A percentile compares a stretch with the other conserved stretches of the same genome.
These are phyloP conservation scores for Drosophila nigricruria DNA, from an alignment of 2,888 invertebrate species.

Conservation along the genomic window DNA sequence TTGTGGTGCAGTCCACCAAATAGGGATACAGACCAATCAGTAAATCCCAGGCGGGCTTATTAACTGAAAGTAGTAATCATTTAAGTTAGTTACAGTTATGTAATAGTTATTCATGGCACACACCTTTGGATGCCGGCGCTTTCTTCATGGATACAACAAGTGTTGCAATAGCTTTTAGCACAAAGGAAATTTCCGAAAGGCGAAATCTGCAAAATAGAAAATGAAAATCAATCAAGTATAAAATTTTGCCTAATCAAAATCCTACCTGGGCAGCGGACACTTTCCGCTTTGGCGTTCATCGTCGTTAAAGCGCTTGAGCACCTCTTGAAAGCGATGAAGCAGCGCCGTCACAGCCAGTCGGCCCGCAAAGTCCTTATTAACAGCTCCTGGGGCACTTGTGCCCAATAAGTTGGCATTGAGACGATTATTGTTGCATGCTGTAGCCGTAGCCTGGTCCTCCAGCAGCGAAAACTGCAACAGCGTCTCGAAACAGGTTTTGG, in stretches of 20 bases:
- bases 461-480: slow-evolving; percentile 96
- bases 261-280: slow-evolving; percentile 92
- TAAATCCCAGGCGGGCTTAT: slow-evolving; percentile 96
- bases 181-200: slow-evolving; percentile 97
- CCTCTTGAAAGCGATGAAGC: slow-evolving; percentile 96
- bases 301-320: slow-evolving; percentile 94
- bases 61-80: slow-evolving; percentile 87
- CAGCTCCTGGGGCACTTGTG: slow-evolving; percentile 54
- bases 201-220: slow-evolving; percentile 89
- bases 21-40: slow-evolving; percentile 95
- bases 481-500: slow-evolving; percentile 98
- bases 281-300: slow-evolving; percentile 94
- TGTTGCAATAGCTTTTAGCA: slow-evolving; percentile 96
- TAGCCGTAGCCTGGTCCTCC: slow-evolving; percentile 87
- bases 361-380: slow-evolving; percentile 88
- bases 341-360: slow-evolving; percentile 96
- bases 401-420: slow-evolving; percentile 73
- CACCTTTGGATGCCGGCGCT: slow-evolving; percentile 94
- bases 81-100: background rate
- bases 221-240: too few species aligned
- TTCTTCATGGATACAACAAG: slow-evolving; percentile 96
- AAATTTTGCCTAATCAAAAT: background rate
- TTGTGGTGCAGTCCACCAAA: slow-evolving; percentile 94
- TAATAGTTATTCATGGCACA: slow-evolving; percentile 13
- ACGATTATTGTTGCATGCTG: slow-evolving; percentile 86